These are phyloP conservation scores for Regulus satrapa DNA, from an alignment of 2,113 vertebrate genomes.

Conservation along the genomic window DNA sequence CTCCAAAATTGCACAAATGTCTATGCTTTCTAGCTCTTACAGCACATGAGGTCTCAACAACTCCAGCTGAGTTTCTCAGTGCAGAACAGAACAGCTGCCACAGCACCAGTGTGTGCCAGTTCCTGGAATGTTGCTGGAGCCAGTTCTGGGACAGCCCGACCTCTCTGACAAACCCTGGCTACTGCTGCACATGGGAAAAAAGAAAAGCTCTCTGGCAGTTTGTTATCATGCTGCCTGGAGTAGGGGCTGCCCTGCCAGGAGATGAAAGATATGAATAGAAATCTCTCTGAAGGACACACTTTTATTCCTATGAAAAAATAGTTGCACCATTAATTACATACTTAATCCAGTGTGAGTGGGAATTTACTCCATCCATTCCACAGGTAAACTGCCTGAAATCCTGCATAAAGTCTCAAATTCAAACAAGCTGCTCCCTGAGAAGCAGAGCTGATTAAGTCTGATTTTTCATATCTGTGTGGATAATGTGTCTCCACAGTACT, in stretches of 20 bases:
- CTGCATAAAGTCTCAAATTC: neutral
- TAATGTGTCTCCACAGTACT: neutral
- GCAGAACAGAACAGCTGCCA: neutral
- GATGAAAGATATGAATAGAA: neutral
- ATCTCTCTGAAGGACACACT: neutral
- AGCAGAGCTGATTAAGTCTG: neutral
- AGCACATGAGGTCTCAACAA: neutral
- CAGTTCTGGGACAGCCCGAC: fast-evolving
- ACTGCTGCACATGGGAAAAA: neutral
- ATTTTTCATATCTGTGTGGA: neutral
- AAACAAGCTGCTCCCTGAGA: neutral
- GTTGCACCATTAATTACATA: neutral
- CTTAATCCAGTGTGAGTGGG: fast-evolving
- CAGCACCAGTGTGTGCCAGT: fast-evolving
- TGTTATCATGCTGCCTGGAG: neutral
- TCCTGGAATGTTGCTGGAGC: slow-evolving; percentile 23
- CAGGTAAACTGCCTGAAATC: neutral
- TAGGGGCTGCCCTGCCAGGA: neutral
- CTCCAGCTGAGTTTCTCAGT: neutral
- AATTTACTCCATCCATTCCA: neutral
- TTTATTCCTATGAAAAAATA: neutral
- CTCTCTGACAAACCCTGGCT: neutral
- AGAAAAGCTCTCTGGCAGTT: neutral
- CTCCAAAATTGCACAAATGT: neutral
- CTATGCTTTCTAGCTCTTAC: neutral